Conservation (phyloP, 2,113 vertebrate species). For the Hepsetus odoe region DNA sequence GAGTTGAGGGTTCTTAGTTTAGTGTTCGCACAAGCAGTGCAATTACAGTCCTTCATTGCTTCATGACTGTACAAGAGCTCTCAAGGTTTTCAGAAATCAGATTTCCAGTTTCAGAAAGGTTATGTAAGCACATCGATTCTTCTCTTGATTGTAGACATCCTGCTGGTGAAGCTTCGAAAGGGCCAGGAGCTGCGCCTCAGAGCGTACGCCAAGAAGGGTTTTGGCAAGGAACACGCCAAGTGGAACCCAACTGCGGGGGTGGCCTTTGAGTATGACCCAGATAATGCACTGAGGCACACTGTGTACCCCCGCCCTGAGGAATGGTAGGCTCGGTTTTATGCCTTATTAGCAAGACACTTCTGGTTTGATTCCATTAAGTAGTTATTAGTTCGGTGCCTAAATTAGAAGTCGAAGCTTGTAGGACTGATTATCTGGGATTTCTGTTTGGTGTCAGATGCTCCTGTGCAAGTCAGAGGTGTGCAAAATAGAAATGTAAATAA, state of each 20-base stretch:
- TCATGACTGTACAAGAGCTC: neutral
- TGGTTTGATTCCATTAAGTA: neutral
- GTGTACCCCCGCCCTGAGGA: constrained; percentile 96
- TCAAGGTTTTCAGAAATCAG: neutral
- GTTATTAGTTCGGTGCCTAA: neutral
- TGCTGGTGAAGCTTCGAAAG: constrained; percentile 94
- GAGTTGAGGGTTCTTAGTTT: neutral
- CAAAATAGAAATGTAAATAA: neutral
- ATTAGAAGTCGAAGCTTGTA: neutral
- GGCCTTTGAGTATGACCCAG: constrained; percentile 95
- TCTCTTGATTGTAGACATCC: constrained; percentile 80
- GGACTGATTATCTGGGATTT: neutral
- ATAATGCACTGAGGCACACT: constrained; percentile 93
- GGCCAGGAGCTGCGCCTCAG: constrained; percentile 92
- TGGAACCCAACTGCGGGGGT: constrained; percentile 98
- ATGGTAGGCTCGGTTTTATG: constrained; percentile 77
- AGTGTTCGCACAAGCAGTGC: neutral
- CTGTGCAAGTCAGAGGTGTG: neutral
- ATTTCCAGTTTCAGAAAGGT: neutral
- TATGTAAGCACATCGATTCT: neutral
- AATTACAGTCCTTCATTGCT: neutral
- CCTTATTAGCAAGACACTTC: neutral
- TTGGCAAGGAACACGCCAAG: constrained; percentile 97
- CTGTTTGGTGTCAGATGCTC: neutral
- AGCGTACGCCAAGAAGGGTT: constrained; percentile 97